Evolutionary conservation across 2,888 invertebrate genomes (phyloP), one percentile per base, ranked within the genome.

Genomic region (Lepidocyrtinus sp.): DNA sequence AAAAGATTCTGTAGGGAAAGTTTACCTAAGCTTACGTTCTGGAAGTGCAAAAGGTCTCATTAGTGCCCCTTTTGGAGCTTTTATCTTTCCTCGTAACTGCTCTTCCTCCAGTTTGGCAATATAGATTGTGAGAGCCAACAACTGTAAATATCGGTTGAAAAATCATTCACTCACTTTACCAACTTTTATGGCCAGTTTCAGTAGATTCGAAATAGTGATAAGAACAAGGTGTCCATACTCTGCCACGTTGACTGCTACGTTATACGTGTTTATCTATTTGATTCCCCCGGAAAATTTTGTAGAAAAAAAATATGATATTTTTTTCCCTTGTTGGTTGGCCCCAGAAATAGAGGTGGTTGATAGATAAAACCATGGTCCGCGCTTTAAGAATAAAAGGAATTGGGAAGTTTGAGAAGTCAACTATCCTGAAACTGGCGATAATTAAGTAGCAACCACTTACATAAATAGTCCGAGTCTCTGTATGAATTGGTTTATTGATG

Each of bases 151-250:
- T 72, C 64, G 27, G 70, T 63, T 81, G 75, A 81, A 76, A 63
- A 81, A 81, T 69, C 81, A 80, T 76, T 73, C 75, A 63, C 63
- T 70, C 74, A 22, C 75, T 21, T 59, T 59, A 19, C 59, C 21
- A 59, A 21, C 80, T 80, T 75, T 75, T 75, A 80, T 80, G 75
- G 80, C 50, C 75, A 25, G 61, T 64, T 69, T 46, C 26, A 70
- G 21, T 15, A 81, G 81, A 81, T 81, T 75, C 71, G 73, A 81
- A 81, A 62, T 46, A 26, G 59, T 68, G 81, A 81, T 81, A 71
- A 67, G 22, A 21, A 2, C 59, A 59, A 59, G 59, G 59, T 59
- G 59, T 59, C 59, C 59, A 59, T 59, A n/a, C 50, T 50, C n/a
- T n/a, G n/a, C n/a, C n/a, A n/a, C n/a, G n/a, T 59, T 59, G 59